Evolutionary conservation across 1,140 invertebrate genomes (phyloP).

Genomic region (Heliconius himera): DNA sequence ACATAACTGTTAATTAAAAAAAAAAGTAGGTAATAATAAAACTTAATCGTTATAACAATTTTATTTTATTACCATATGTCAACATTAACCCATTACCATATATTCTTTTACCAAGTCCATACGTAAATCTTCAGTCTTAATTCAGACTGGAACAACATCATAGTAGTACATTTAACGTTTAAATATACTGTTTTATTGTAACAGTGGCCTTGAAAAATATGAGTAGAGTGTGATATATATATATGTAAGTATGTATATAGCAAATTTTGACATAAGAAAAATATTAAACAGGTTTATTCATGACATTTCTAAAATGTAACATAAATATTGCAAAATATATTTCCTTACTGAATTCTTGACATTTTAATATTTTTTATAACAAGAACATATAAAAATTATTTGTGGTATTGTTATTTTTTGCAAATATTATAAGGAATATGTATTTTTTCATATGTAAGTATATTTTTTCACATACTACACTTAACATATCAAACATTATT

Average conservation of each 20-base stretch:
- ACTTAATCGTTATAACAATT: constrained; percentile 42
- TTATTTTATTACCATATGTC: constrained; percentile 47
- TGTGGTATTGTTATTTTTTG: no score
- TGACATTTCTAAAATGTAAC: not conserved
- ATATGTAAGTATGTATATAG: not conserved
- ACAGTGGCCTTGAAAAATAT: not conserved
- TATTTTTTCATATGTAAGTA: no score
- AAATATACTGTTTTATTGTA: not conserved
- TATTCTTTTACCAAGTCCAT: constrained; percentile 36
- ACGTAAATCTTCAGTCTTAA: constrained; percentile 45
- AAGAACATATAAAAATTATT: no score
- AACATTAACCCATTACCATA: constrained; percentile 54
- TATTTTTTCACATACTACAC: not conserved
- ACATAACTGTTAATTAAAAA: not conserved
- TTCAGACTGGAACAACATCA: constrained; percentile 44
- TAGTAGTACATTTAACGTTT: not conserved
- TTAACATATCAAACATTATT: not conserved
- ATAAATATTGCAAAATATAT: not conserved
- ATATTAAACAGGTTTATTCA: not conserved
- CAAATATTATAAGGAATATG: no score
- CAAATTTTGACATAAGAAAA: not conserved
- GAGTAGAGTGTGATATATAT: not conserved
- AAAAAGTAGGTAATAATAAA: not conserved
- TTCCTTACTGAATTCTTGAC: not conserved
- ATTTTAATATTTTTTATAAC: not conserved